Conservation (phyloP, 2,113 vertebrate species). For the Raja brachyura region DNA sequence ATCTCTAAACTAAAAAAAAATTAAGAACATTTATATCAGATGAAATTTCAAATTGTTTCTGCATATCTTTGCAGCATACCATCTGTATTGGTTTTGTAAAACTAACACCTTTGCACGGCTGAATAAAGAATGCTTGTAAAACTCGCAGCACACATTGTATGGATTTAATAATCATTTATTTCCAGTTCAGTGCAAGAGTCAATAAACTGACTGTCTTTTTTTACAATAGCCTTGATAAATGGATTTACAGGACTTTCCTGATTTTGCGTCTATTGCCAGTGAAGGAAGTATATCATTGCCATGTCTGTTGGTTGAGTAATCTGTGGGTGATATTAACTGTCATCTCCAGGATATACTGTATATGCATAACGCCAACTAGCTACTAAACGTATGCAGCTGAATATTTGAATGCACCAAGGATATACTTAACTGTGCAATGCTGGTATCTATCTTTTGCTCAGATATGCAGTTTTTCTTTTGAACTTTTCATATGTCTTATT, state of each 20-base stretch:
- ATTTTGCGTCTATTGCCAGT: not conserved
- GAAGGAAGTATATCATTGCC: not conserved
- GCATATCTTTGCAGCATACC: not conserved
- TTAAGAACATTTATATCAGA: not conserved
- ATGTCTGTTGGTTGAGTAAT: not conserved
- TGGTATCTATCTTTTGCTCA: not conserved
- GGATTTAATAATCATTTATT: conserved; percentile 24
- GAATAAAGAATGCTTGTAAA: not conserved
- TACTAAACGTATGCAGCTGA: not conserved
- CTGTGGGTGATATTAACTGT: not conserved
- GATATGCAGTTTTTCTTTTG: not conserved
- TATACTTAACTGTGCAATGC: not conserved
- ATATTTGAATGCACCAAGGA: not conserved
- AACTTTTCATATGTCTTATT: not conserved
- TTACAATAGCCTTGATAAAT: conserved; percentile 27
- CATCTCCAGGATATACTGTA: not conserved
- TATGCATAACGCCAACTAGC: not conserved
- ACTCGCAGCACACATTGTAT: not conserved
- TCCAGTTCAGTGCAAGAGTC: conserved; percentile 20
- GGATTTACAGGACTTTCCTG: conserved; percentile 1
- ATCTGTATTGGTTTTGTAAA: not conserved
- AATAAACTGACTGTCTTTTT: conserved; percentile 19
- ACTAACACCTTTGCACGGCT: not conserved
- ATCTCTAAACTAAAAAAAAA: no score
- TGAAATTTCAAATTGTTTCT: not conserved